Evolutionary conservation across 2,888 invertebrate genomes (phyloP), one percentile per base, ranked within the genome.

Genomic region (Epinotia brunnichana): DNA sequence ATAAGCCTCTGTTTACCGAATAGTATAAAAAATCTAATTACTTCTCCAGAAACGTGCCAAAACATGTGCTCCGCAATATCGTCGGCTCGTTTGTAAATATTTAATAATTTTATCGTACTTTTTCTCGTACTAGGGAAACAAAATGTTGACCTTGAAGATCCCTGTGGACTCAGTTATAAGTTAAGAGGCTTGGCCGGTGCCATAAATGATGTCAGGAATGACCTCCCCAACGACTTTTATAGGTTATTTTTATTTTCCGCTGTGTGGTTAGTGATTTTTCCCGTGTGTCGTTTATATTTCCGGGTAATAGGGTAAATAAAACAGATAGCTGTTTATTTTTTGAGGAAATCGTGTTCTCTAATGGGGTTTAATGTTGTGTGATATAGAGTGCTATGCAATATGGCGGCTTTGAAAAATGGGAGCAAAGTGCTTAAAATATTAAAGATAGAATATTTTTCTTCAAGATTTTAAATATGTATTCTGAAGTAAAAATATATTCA

Each of bases 231-330:
- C 54, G 71, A 71, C 66, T 66, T 66, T 66, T 71, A 71, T 71
- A 66, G 71, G 53, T 11, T 39, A n/a, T n/a, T 29, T 66, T 71
- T 71, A 71, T 71, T 71, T 66, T 66, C 70, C 71, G 71, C 71
- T 71, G 53, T 60, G 71, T 15, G 71, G 71, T 71, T 41, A 71
- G 60, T 66, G 71, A 71, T 71, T 66, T 39, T 63, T 21, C 64
- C 41, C 41, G 51, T 48, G 35, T 17, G 13, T 44, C 41, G 39
- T 70, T 70, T 59, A 70, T 70, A 59, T 64, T 70, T 70, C 64
- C 70, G 64, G 59, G 21, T 41, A 70, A 64, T 53, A 64, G 41
- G 59, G 19, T 70, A 70, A 53, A 64, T 64, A 57, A n/a, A 63
- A 51, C 35, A 39, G 21, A 59, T 53, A 53, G 41, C 41, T 69